Conservation (phyloP, 2,113 vertebrate genomes). For the Toxotes jaculatrix region DNA sequence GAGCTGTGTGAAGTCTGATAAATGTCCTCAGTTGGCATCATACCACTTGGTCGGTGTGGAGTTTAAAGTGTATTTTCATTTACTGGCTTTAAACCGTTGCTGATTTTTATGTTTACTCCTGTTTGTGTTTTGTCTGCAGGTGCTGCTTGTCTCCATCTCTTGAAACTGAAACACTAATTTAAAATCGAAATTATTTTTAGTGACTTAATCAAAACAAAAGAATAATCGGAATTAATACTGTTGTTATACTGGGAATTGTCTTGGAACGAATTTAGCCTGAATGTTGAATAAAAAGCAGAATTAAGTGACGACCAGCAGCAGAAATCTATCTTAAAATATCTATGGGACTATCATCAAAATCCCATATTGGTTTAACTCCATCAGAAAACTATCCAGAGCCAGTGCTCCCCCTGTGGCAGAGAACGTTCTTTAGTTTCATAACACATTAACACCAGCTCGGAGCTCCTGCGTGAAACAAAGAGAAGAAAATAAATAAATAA, state of each 20-base stretch:
- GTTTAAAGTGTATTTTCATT: too few relatives aligned
- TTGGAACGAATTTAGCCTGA: neutral
- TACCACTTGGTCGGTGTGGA: too few relatives aligned
- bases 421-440: slow-evolving; percentile 24
- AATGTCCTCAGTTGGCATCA: too few relatives aligned
- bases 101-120: too few relatives aligned
- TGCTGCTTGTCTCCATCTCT: too few relatives aligned
- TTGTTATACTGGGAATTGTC: neutral
- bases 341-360: too few relatives aligned
- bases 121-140: too few relatives aligned
- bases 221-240: neutral
- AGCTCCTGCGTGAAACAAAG: slow-evolving; percentile 17
- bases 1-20: too few relatives aligned
- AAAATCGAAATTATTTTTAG: neutral
- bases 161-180: too few relatives aligned
- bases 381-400: neutral
- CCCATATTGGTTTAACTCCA: slow-evolving; percentile 5
- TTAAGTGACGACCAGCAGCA: neutral
- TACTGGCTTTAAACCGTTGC: too few relatives aligned
- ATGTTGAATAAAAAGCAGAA: neutral
- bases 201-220: too few relatives aligned
- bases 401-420: neutral
- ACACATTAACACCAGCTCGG: slow-evolving; percentile 31
- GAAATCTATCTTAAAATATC: too few relatives aligned
- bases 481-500: neutral